These are phyloP conservation scores for Romanogobio albipinnatus DNA, from an alignment of 2,113 vertebrate species.

Conservation along the genomic window DNA sequence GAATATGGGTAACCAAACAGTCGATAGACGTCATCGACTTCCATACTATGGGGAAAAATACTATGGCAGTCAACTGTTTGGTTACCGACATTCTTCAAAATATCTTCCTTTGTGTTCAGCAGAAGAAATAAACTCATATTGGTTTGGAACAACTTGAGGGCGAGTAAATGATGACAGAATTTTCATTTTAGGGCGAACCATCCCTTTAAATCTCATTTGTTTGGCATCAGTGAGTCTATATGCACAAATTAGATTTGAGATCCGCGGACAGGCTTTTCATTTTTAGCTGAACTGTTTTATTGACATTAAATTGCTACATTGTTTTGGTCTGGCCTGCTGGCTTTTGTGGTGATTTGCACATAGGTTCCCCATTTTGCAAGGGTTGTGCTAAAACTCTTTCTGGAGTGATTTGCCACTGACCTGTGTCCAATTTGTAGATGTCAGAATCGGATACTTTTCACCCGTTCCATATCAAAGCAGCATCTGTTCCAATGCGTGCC, in stretches of 20 bases:
- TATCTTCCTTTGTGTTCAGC: too few species aligned
- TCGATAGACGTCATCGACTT: too few species aligned
- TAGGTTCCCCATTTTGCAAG: background rate
- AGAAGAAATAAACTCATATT: too few species aligned
- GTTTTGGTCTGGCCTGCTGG: background rate
- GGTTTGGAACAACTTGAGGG: too few species aligned
- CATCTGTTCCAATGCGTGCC: conserved; percentile 26
- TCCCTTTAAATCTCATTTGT: too few species aligned
- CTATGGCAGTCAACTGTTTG: too few species aligned
- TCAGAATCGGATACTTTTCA: conserved; percentile 36
- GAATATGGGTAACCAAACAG: too few species aligned
- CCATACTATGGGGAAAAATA: too few species aligned
- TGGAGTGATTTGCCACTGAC: conserved; percentile 43
- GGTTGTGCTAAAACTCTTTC: conserved; percentile 12
- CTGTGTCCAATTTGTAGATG: conserved; percentile 49
- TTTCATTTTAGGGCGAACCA: too few species aligned
- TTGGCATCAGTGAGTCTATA: too few species aligned
- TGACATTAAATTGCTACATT: background rate
- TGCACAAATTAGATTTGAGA: background rate
- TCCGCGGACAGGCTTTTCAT: background rate
- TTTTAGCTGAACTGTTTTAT: background rate
- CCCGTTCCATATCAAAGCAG: conserved; percentile 21
- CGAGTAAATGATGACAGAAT: too few species aligned
- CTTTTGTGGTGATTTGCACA: background rate
- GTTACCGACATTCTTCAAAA: too few species aligned